Evolutionary conservation across 2,888 invertebrate genomes (phyloP).

Genomic region (Antheraea assamensis): DNA sequence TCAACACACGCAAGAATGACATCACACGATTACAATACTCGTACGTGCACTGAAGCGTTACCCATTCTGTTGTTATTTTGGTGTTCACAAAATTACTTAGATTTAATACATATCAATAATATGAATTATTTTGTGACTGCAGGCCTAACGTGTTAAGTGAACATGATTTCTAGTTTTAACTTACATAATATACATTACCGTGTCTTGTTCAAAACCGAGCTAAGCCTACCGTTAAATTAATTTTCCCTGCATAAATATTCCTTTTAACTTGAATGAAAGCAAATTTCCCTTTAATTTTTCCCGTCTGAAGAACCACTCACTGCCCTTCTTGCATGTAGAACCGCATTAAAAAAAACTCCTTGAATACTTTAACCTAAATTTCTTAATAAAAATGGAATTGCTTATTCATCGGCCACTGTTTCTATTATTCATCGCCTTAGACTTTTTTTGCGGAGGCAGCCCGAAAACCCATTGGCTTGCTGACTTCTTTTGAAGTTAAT

Average conservation of each 20-base stretch:
- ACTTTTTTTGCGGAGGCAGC: constrained; percentile 25
- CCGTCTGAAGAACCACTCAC: constrained; percentile 34
- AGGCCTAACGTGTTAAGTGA: neutral
- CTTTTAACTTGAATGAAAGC: neutral
- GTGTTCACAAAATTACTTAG: no score
- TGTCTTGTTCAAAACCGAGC: neutral
- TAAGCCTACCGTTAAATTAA: neutral
- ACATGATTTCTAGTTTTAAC: neutral
- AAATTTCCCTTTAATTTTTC: constrained; percentile 17
- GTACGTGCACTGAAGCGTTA: no score
- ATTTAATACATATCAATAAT: no score
- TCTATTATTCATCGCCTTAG: constrained; percentile 32
- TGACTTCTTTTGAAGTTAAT: constrained; percentile 42
- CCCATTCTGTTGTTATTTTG: no score
- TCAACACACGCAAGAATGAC: no score
- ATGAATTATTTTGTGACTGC: no score
- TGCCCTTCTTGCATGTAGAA: constrained; percentile 27
- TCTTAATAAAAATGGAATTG: constrained; percentile 26
- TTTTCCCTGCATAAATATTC: constrained; percentile 5
- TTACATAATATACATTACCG: neutral
- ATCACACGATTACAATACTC: no score
- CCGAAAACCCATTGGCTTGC: constrained; percentile 39
- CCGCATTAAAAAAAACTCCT: constrained; percentile 29
- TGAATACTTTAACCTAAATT: constrained; percentile 21
- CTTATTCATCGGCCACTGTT: constrained; percentile 23